phyloP scores from a whole-genome alignment of 2,113 vertebrate species.

The Prunella himalayana region DNA sequence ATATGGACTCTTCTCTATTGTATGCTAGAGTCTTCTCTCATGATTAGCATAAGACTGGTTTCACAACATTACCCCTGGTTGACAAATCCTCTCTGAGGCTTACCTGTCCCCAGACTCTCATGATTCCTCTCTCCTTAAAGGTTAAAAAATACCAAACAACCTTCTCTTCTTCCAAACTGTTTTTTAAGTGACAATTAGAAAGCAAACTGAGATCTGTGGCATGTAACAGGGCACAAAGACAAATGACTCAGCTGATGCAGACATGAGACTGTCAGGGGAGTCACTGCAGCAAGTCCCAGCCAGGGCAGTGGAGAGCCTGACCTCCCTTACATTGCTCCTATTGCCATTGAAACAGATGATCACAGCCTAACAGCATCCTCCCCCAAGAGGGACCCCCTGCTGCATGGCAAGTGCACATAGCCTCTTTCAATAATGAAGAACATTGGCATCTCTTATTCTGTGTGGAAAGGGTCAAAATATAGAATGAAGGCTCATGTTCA shows the following conservation, averaged over 20 bases:
- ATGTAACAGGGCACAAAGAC: not conserved
- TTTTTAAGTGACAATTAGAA: not conserved
- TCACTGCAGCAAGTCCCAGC: not conserved
- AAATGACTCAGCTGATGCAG: not conserved
- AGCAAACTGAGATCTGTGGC: not conserved
- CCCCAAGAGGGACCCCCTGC: not conserved
- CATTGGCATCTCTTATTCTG: not conserved
- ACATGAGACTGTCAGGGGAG: not conserved
- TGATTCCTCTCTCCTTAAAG: not conserved
- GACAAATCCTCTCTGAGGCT: not conserved
- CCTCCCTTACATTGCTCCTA: not conserved
- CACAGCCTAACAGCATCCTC: not conserved
- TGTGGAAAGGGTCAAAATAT: not conserved
- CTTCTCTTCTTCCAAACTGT: not conserved
- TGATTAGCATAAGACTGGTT: not conserved
- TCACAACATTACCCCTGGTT: not conserved
- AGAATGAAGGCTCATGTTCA: not conserved
- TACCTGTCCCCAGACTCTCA: not conserved
- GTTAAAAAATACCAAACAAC: not conserved
- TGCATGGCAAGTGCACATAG: not conserved
- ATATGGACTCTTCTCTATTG: not conserved
- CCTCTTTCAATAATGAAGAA: not conserved
- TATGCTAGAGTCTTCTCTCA: not conserved
- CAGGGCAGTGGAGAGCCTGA: not conserved
- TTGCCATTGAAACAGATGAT: not conserved